Base-by-base conservation (phyloP, 2,113 vertebrate species). In the Strix aluco region DNA sequence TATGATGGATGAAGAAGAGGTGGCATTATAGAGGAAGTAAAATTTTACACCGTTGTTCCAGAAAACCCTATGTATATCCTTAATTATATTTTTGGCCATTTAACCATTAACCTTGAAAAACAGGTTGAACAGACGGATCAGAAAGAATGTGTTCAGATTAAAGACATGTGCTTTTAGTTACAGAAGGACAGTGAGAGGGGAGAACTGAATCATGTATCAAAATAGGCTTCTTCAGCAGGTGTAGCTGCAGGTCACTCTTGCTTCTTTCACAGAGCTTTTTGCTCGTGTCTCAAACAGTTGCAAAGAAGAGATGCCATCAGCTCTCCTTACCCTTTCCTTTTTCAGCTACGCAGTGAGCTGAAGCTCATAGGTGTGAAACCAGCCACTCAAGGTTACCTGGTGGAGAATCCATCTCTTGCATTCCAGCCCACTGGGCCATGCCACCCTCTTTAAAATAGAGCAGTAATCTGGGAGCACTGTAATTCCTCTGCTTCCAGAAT, bases 41-140 rank as follows among this genome's bases (percentile, higher is more conserved):
- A 96, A 94, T 94, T 96, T 97, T 91, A 88, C 71, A 52, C 3
- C 2, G 2, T 69, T 93, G 25, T 88, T 96, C 85, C 88, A 91
- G 71, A 15, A 92, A 79, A 66, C 38, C 21, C 81, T 87, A 38
- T 5, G 16, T 71, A 79, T 95, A 69, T 44, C 84, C 61, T 91
- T 40, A 79, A 92, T 90, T 95, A 88, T 90, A 72, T 82, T 86
- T 87, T 88, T 83, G 94, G 83, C 47, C 52, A 82, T 86, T 92
- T 94, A 91, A 75, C 27, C 38, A 77, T 88, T 91, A 92, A 85
- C 80, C 62, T 94, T 85, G 65, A 79, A 81, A 91, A 94, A 47
- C 10, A 73, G 14, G 34, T 77, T 77, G 51, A 90, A 62, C 9
- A 66, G 38, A 36, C 27, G 72, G 44, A 61, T 86, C 52, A 86